Evolutionary conservation across 2,797 vertebrate species (phyloP).

Genomic region (Carapus acus): DNA sequence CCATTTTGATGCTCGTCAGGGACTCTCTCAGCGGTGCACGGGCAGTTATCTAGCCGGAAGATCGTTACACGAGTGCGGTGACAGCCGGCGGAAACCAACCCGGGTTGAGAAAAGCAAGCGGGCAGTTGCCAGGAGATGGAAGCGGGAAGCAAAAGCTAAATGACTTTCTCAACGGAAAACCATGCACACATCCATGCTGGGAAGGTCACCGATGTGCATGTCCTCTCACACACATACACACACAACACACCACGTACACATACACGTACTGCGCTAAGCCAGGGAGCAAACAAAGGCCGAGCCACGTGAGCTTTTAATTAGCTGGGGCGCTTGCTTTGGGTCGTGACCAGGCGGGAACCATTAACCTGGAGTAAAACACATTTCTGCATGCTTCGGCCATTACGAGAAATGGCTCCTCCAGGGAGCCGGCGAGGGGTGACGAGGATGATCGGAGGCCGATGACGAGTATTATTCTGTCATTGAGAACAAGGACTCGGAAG

Average conservation of each 20-base stretch:
- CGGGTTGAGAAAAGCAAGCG: constrained; percentile 11
- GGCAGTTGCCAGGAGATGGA: constrained; percentile 47
- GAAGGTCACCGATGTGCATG: constrained; percentile 31
- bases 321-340: constrained; percentile 35
- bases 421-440: constrained; percentile 26
- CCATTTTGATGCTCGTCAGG: constrained; percentile 46
- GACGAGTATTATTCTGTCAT: constrained; percentile 7
- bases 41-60: constrained; percentile 42
- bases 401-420: constrained; percentile 12
- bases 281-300: constrained; percentile 22
- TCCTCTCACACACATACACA: constrained; percentile 10
- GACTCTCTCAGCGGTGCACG: constrained; percentile 7
- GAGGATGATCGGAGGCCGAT: constrained; percentile 3
- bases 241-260: too few species aligned
- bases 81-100: constrained; percentile 28
- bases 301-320: constrained; percentile 50
- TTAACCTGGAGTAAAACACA: constrained; percentile 46
- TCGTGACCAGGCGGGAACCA: constrained; percentile 45
- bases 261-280: too few species aligned
- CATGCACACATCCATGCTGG: constrained; percentile 14
- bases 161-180: constrained; percentile 47
- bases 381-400: constrained; percentile 26
- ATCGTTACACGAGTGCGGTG: constrained; percentile 33
- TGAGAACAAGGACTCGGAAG: constrained; percentile 2
- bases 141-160: constrained; percentile 19